A percentile compares a stretch with the other conserved stretches of the same genome.
Conservation (phyloP, 2,797 vertebrate genomes). For the Anguilla pacifica region DNA sequence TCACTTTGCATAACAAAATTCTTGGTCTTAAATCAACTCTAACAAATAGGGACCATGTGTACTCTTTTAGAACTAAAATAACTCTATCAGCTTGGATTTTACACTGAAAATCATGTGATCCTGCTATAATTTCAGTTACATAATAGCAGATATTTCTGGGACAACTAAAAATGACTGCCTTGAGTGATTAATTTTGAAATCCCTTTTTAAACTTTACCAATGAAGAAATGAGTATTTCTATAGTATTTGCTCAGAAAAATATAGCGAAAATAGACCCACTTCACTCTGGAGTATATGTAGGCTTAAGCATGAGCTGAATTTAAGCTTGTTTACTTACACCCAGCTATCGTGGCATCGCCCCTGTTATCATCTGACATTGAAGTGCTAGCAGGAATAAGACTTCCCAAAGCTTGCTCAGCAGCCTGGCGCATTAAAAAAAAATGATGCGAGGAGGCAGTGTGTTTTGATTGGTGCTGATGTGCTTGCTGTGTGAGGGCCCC, state of each 20-base stretch:
- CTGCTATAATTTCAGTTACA: too few relatives aligned
- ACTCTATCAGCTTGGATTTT: too few relatives aligned
- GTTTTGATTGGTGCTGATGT: background rate
- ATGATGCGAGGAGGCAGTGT: background rate
- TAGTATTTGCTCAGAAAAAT: background rate
- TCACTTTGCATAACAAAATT: background rate
- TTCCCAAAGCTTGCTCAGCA: background rate
- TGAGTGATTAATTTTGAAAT: too few relatives aligned
- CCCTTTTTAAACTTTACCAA: background rate
- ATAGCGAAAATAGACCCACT: background rate
- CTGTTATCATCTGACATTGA: background rate
- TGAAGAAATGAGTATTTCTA: background rate
- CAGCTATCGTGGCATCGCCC: background rate
- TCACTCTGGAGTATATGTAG: background rate
- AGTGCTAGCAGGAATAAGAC: background rate
- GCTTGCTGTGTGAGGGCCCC: background rate
- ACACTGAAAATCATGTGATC: too few relatives aligned
- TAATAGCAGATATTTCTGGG: too few relatives aligned
- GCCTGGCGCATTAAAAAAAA: background rate
- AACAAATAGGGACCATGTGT: too few relatives aligned
- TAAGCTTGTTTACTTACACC: background rate
- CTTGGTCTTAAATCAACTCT: too few relatives aligned
- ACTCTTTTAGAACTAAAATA: too few relatives aligned
- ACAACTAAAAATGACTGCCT: too few relatives aligned
- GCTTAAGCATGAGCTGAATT: background rate